Base-by-base conservation (phyloP, 2,888 invertebrate species). In the Andrena flavipes region DNA sequence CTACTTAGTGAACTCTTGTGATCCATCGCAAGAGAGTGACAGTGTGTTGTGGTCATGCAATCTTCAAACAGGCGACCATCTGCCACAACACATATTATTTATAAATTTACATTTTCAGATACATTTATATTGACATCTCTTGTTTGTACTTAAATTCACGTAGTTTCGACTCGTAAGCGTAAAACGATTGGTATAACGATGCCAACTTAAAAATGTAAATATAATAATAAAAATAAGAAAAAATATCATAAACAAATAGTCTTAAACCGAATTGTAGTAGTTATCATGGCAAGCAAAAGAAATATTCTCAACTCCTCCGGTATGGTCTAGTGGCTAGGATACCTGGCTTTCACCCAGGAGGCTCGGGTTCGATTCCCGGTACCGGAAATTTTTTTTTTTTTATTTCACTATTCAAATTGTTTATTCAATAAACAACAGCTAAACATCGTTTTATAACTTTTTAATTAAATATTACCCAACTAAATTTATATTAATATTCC, bases 251-350 rank as follows among this genome's bases (percentile, higher is more conserved):
- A 54, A 54, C 8, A 42, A 42, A 42, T 42, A 16, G 13, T 42
- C 16, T 13, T 42, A 42, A 42, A 42, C 13, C 42, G 42, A 5
- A 54, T 54, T 3, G 8, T 20, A 8, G 0, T 2, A 0, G 6
- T 20, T 54, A 42, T 42, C 4, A 1, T 0, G 4, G 16, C 7
- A 2, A 8, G 0, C 20, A 20, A 51, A 51, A 20, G 8, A 20
- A 51, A 20, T 2, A 8, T 2, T 8, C 2, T 6, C 51, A 51
- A 20, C 8, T 51, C 54, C 26, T 95, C 95, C 95, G 95, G 94
- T 95, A 95, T 95, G 95, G 95, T 95, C 95, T 95, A 95, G 95
- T 95, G 95, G 95, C 95, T 95, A 95, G 95, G 95, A 95, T 95
- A 95, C 94, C 95, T 95, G 95, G 95, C 93, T 95, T 94, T 95